A percentile compares a stretch with the other conserved stretches of the same genome.
Evolutionary conservation across 2,888 invertebrate species (phyloP).

Genomic region (Ochlodes sylvanus): DNA sequence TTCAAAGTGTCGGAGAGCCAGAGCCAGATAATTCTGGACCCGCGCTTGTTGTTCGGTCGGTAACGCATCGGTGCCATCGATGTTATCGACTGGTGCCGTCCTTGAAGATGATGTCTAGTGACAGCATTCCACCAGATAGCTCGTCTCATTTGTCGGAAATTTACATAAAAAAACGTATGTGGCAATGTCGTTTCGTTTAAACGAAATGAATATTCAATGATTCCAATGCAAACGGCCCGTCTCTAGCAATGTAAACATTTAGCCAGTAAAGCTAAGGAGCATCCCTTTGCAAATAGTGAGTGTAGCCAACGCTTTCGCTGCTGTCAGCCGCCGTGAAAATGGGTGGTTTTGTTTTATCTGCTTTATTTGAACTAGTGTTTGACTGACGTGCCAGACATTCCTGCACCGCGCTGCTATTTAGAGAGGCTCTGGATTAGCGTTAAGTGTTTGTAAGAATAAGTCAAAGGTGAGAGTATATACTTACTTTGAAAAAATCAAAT

Average conservation of each 20-base stretch:
- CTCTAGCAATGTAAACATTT: conserved; percentile 17
- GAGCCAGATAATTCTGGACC: no score
- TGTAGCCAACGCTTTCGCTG: conserved; percentile 60
- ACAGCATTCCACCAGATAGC: no score
- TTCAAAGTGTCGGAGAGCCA: no score
- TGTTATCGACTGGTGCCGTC: no score
- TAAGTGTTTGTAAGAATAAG: neutral
- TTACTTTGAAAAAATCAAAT: neutral
- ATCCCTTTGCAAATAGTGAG: conserved; percentile 55
- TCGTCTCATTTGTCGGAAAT: no score
- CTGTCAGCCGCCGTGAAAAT: conserved; percentile 60
- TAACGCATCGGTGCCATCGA: no score
- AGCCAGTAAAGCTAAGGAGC: conserved; percentile 16
- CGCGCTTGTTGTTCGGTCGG: no score
- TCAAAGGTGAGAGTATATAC: no score
- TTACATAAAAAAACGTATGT: neutral
- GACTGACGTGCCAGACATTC: conserved; percentile 56
- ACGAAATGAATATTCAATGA: neutral
- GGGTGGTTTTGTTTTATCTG: conserved; percentile 66
- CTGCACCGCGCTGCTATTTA: conserved; percentile 51
- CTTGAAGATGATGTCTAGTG: no score
- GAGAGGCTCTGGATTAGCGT: conserved; percentile 16
- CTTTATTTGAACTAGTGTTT: conserved; percentile 69
- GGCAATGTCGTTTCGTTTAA: neutral
- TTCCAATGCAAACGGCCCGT: neutral